A percentile compares a stretch with the other conserved stretches of the same genome.
Evolutionary conservation across 2,797 vertebrate species (phyloP).

Genomic region (Rhinichthys osculus): DNA sequence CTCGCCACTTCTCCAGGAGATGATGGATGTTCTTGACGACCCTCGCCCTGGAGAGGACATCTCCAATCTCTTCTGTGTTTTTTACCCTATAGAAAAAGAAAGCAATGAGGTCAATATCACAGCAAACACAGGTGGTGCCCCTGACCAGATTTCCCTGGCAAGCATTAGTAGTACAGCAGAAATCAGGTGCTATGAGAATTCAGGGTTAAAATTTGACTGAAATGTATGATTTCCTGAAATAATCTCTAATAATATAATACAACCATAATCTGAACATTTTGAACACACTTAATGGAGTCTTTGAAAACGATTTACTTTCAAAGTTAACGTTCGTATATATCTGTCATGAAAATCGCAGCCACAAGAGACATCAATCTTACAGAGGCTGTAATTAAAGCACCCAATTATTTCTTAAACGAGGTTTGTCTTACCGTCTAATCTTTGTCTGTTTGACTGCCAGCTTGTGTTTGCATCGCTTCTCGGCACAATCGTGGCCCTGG

Average conservation of each 20-base stretch:
- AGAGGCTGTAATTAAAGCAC: constrained; percentile 58
- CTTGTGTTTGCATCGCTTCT: constrained; percentile 71
- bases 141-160: neutral
- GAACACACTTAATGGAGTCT: too few relatives aligned
- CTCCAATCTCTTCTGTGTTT: neutral
- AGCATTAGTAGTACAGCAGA: neutral
- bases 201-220: neutral
- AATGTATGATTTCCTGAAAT: neutral
- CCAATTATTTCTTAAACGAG: constrained; percentile 60
- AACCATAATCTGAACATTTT: neutral
- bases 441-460: constrained; percentile 72
- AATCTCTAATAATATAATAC: neutral
- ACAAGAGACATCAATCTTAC: constrained; percentile 42
- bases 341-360: neutral
- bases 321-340: neutral
- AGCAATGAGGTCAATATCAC: constrained; percentile 2
- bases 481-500: constrained; percentile 62
- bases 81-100: constrained; percentile 61
- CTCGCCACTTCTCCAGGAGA: constrained; percentile 70
- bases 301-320: neutral
- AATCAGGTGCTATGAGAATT: neutral
- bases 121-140: neutral
- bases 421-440: constrained; percentile 81
- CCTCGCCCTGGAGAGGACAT: neutral
- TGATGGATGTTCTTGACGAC: constrained; percentile 54